phyloP scores from a whole-genome alignment of 2,888 invertebrate species.

The Cheilosia variabilis region DNA sequence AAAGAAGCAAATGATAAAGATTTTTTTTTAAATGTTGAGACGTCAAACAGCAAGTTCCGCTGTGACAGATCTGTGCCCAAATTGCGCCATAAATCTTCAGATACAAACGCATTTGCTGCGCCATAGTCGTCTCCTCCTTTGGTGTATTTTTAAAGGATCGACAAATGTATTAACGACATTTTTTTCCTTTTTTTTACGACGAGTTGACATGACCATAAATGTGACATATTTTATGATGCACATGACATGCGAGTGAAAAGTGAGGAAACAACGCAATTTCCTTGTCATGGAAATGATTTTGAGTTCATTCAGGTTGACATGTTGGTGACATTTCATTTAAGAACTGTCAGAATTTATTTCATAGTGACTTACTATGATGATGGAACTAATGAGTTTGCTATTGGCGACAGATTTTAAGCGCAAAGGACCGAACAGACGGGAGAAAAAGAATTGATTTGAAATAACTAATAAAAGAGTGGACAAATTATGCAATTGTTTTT shows the following conservation, averaged over 20 bases:
- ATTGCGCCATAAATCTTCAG: neutral
- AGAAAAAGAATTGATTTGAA: no score
- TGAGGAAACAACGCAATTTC: constrained; percentile 28
- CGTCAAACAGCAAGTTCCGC: neutral
- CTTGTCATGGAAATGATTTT: neutral
- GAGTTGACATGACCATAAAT: neutral
- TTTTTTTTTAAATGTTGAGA: neutral
- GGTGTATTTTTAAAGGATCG: neutral
- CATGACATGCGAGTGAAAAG: constrained; percentile 22
- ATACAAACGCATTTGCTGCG: neutral
- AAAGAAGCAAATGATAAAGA: no score
- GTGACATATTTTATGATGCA: constrained; percentile 5
- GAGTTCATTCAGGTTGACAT: neutral
- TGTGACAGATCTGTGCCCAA: neutral
- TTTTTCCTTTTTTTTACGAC: neutral
- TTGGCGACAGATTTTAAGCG: no score
- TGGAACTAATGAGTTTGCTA: no score
- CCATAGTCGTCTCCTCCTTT: neutral
- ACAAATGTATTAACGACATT: neutral
- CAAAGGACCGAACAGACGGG: no score
- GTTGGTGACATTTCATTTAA: neutral
- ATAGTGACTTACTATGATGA: no score
- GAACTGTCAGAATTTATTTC: neutral
- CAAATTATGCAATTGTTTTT: no score
- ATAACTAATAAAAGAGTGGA: no score